These are phyloP conservation scores for Wasmannia auropunctata DNA, from an alignment of 1,140 invertebrate genomes.

Conservation along the genomic window DNA sequence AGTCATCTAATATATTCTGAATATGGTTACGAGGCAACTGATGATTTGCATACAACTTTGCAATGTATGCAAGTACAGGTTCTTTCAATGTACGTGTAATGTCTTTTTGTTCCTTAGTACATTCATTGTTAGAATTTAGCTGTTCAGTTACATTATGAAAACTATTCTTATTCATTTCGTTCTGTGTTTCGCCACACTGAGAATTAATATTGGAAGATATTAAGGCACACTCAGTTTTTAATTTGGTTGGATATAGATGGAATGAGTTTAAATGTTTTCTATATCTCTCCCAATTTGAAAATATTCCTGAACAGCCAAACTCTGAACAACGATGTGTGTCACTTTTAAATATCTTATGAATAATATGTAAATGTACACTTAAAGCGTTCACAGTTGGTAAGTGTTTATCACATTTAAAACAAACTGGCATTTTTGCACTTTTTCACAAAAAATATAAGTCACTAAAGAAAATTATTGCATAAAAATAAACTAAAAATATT, in stretches of 20 bases:
- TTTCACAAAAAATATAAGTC: neutral
- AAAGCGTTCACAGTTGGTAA: neutral
- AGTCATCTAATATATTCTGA: constrained; percentile 1
- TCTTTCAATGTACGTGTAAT: neutral
- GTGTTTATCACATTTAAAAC: constrained; percentile 2
- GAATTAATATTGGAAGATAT: neutral
- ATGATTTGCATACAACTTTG: constrained; percentile 22
- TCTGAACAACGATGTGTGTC: constrained; percentile 7
- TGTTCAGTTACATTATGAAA: neutral
- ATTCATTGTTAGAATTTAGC: neutral
- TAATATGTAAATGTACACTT: constrained; percentile 11
- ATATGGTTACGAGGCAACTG: neutral
- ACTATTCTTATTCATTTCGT: neutral
- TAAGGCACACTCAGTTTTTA: constrained; percentile 3
- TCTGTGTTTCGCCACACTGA: neutral
- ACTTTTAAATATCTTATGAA: neutral
- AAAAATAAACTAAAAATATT: neutral
- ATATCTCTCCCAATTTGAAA: constrained; percentile 18
- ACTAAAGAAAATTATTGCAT: constrained; percentile 4
- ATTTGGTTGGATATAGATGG: neutral
- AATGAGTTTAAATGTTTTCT: constrained; percentile 4
- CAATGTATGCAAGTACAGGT: neutral
- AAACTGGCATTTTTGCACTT: neutral
- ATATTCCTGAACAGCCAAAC: neutral
- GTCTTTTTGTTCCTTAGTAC: neutral